Evolutionary conservation across 2,797 vertebrate species (phyloP), one percentile per base, ranked within the genome.

Genomic region (Holocentrus rufus): DNA sequence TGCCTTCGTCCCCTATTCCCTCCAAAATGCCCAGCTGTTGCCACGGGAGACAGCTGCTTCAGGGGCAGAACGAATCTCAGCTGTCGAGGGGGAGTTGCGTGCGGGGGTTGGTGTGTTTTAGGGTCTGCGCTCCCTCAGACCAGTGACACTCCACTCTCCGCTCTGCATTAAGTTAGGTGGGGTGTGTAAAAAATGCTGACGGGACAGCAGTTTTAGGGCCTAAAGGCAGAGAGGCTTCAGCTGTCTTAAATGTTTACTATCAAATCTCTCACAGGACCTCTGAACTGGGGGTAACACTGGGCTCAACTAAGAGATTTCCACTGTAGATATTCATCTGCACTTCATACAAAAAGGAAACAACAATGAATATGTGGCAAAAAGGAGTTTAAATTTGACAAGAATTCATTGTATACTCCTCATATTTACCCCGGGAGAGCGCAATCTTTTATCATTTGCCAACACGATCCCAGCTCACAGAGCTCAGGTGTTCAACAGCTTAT

Each of bases 21-120:
- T 93, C 91, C 92, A 92, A 93, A 92, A 92, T 87, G 85, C 72
- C 87, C 93, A 92, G 93, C 91, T 93, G 93, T 91, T 92, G 87
- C 85, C 47, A 49, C 72, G 69, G 72, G 46, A 81, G 90, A 89
- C 93, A 93, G 93, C 93, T 93, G 93, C 90, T 84, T 70, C 27
- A 57, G 74, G 63, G 61, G 86, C 76, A 86, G 87, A 92, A 93
- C 88, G 23, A 92, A 92, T 93, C 91, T 92, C 92, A 92, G 92
- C 92, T 93, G 92, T 92, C 89, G 60, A 62, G 71, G 52, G 36
- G 56, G 63, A 77, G 87, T 65, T 69, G 79, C 61, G 69, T 11
- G 23, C 20, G 78, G 81, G 80, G 85, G 76, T 78, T 69, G 69
- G 81, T 63, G 76, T 81, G 80, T 77, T 87, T 80, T 14, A 25